phyloP scores from a whole-genome alignment of 2,113 vertebrate species.

The Odontophorus gujanensis region DNA sequence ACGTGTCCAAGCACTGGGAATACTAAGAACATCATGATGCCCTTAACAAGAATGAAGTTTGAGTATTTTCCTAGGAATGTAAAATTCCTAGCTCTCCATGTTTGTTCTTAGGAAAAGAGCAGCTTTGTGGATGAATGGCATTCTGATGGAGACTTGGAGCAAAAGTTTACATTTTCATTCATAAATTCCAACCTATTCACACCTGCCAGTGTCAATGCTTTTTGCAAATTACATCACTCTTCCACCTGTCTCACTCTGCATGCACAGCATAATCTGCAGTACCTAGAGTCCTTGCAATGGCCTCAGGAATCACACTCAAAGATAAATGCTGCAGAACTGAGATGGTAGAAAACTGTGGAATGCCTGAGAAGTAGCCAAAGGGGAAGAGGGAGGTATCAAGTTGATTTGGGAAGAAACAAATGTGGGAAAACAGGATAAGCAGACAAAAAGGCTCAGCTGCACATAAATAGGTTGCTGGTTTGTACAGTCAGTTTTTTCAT shows the following conservation, averaged over 20 bases:
- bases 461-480: too few species aligned
- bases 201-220: fast-evolving
- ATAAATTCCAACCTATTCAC: background rate
- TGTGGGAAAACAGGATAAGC: too few species aligned
- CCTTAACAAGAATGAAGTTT: background rate
- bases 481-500: too few species aligned
- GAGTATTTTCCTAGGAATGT: background rate
- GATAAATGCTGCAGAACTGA: background rate
- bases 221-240: background rate
- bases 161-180: background rate
- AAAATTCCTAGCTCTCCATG: background rate
- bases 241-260: background rate
- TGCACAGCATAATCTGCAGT: background rate
- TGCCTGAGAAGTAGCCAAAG: too few species aligned
- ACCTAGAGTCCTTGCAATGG: background rate
- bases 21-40: background rate
- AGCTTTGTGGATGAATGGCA: background rate
- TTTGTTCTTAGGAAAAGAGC: background rate
- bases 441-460: too few species aligned
- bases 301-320: background rate
- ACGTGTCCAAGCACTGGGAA: background rate
- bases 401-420: too few species aligned
- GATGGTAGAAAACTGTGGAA: background rate
- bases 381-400: too few species aligned
- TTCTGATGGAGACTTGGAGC: background rate